Base-by-base conservation (phyloP, 1,140 invertebrate species). In the Drosophila punjabiensis region DNA sequence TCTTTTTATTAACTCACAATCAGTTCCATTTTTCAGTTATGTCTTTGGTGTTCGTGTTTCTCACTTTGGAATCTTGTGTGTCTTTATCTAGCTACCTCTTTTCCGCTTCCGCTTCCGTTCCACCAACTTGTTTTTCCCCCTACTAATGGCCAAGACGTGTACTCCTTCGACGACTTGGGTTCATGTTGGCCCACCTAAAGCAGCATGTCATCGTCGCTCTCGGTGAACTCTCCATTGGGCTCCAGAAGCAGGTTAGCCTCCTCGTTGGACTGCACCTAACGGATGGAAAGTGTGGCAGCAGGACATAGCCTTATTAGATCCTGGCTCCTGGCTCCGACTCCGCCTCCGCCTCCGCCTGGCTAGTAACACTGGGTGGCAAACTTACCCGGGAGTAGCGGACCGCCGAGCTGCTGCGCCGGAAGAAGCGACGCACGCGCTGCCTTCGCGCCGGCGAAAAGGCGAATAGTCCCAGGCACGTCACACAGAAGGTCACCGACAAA, bases 191-290 rank as follows among this genome's bases (percentile, higher is more conserved):
- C 41, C 69, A 48, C 71, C 68, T 93, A 93, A 55, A 93, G 84
- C 58, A 93, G 67, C 82, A 93, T 90, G 66, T 93, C 92, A 62
- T 93, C 92, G 58, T 93, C 92, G 56, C 88, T 92, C 14, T 93
- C 92, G 1, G 85, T 93, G 35, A 93, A 93, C 75, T 92, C 84
- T 16, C 90, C 92, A 58, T 92, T 92, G 24, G 91, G 91, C 59
- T 91, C 86, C 4, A 93, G 69, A 59, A 93, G 56, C 63, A 93
- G 66, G 58, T 92, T 93, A 7, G 91, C 92, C 70, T 93, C 92
- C 62, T 93, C 92, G 41, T 85, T 87, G 9, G 88, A 90, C 43
- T 88, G 88, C 18, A 93, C 92, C 92, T 93, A 53, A 65, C 41
- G 35, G 48, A 11, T 48, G 37, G 37, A 39, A 24, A 50, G 16